A percentile compares a stretch with the other conserved stretches of the same genome.
Evolutionary conservation across 2,113 vertebrate species (phyloP).

Genomic region (Embiotoca jacksoni): DNA sequence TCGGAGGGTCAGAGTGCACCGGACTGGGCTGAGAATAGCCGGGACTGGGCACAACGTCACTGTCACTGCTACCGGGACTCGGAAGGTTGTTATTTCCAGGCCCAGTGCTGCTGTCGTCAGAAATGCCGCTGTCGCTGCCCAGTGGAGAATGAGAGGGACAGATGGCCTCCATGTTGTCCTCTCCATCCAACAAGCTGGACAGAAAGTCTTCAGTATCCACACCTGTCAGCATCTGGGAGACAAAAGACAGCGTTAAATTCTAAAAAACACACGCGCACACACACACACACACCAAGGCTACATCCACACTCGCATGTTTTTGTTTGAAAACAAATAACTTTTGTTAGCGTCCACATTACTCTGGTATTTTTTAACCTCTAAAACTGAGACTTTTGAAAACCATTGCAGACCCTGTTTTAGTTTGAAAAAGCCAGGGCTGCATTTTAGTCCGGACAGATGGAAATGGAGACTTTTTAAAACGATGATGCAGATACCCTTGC

Average conservation of each 20-base stretch:
- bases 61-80: constrained; percentile 71
- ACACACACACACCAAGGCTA: neutral
- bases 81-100: constrained; percentile 55
- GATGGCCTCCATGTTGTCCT: constrained; percentile 41
- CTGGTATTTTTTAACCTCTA: too few species aligned
- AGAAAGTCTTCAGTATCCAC: constrained; percentile 89
- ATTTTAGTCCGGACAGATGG: too few species aligned
- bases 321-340: too few species aligned
- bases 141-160: constrained; percentile 73
- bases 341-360: too few species aligned
- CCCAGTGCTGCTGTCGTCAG: constrained; percentile 76
- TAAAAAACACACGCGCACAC: neutral
- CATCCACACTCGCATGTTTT: too few species aligned
- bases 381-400: too few species aligned
- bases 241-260: constrained; percentile 2
- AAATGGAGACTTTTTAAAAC: too few species aligned
- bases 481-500: too few species aligned
- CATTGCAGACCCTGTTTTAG: too few species aligned
- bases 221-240: constrained; percentile 82
- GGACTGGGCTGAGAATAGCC: constrained; percentile 68
- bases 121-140: constrained; percentile 83
- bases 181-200: constrained; percentile 81
- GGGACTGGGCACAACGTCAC: constrained; percentile 76
- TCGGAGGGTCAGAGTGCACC: constrained; percentile 35
- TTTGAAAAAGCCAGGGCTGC: too few species aligned